A percentile compares a stretch with the other conserved stretches of the same genome.
These are phyloP conservation scores for Pseudococcus jackbeardsleyi DNA, from an alignment of 2,888 invertebrate species.

Conservation along the genomic window DNA sequence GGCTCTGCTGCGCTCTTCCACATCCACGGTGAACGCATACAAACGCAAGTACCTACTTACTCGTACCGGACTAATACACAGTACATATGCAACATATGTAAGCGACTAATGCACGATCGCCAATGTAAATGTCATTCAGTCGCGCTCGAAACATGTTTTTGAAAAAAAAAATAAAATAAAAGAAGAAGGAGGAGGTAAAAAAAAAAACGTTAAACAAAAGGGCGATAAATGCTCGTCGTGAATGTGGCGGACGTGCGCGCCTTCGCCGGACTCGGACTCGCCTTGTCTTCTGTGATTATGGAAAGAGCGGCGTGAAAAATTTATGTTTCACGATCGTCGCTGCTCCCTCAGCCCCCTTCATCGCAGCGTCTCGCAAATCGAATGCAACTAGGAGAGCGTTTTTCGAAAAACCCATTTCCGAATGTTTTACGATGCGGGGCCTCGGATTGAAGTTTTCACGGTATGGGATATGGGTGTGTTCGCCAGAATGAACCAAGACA, in stretches of 20 bases:
- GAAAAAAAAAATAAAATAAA: background rate
- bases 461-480: too few relatives aligned
- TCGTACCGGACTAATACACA: background rate
- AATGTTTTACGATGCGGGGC: too few relatives aligned
- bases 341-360: background rate
- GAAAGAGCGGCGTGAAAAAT: slow-evolving; percentile 34
- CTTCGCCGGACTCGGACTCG: background rate
- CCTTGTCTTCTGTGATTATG: background rate
- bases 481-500: too few relatives aligned
- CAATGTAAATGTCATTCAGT: slow-evolving; percentile 54
- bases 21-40: background rate
- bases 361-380: too few relatives aligned
- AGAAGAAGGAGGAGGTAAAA: background rate
- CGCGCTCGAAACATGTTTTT: slow-evolving; percentile 5
- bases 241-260: slow-evolving; percentile 30
- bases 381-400: too few relatives aligned
- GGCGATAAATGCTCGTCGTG: slow-evolving; percentile 55
- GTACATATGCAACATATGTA: slow-evolving; percentile 1
- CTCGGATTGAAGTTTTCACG: too few relatives aligned
- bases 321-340: slow-evolving; percentile 26
- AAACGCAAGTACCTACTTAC: background rate
- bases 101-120: slow-evolving; percentile 49
- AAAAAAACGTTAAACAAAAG: slow-evolving; percentile 41
- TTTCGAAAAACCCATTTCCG: too few relatives aligned
- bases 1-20: background rate